phyloP scores from a whole-genome alignment of 2,888 invertebrate species.

The Enchytraeus crypticus region DNA sequence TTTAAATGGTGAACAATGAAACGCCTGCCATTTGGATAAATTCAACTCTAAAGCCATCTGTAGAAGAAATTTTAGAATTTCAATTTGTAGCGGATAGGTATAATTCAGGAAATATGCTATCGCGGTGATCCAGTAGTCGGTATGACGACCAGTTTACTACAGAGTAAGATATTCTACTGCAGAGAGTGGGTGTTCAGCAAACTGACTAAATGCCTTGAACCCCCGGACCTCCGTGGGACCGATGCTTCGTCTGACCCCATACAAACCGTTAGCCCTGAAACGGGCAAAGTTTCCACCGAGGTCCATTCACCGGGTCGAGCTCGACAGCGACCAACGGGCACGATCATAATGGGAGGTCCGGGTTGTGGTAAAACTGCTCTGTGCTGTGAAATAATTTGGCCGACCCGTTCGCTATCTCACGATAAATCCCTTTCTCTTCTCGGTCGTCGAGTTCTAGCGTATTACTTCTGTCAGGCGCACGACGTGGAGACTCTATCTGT shows the following conservation, averaged over 20 bases:
- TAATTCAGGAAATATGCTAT: too few species aligned
- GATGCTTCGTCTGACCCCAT: conserved; percentile 53
- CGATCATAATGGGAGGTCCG: conserved; percentile 78
- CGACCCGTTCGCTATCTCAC: conserved; percentile 56
- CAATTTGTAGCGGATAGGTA: too few species aligned
- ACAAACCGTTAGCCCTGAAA: background rate
- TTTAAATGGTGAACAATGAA: too few species aligned
- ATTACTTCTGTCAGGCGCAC: conserved; percentile 65
- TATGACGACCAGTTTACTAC: conserved; percentile 42
- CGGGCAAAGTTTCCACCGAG: background rate
- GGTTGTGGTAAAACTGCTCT: conserved; percentile 79
- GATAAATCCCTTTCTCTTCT: conserved; percentile 51
- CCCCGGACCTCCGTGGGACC: conserved; percentile 51
- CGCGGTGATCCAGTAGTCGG: too few species aligned
- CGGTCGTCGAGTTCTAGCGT: conserved; percentile 70
- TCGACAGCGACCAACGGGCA: conserved; percentile 69
- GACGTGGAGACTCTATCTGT: conserved; percentile 62
- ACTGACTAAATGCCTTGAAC: conserved; percentile 79
- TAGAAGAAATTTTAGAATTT: too few species aligned
- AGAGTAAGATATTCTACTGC: conserved; percentile 62
- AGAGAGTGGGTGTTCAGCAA: conserved; percentile 94
- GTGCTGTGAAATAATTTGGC: conserved; percentile 53
- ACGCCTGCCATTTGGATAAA: too few species aligned
- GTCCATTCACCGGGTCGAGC: background rate
- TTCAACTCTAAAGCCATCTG: too few species aligned